Percentiles rank a stretch among this genome's conserved stretches.
phyloP scores from a whole-genome alignment of 2,888 invertebrate species.

The Euclidia mi region DNA sequence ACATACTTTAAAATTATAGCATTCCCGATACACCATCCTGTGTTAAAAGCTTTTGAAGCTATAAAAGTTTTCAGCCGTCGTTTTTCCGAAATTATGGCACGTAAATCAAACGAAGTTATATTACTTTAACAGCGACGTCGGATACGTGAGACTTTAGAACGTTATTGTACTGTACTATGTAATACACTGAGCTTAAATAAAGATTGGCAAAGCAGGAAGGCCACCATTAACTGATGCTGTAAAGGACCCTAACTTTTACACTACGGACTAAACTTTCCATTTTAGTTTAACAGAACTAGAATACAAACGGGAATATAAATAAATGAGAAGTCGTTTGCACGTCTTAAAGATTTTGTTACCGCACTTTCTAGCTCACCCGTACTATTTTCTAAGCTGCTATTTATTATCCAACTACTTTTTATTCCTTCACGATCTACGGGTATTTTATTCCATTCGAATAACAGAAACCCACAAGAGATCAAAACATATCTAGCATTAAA shows the following conservation, averaged over 20 bases:
- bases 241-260: neutral
- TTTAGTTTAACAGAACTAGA: neutral
- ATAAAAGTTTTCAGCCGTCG: slow-evolving; percentile 51
- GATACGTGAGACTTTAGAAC: slow-evolving; percentile 5
- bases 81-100: slow-evolving; percentile 53
- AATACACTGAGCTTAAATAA: neutral
- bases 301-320: slow-evolving; percentile 3
- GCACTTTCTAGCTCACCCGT: slow-evolving; percentile 1
- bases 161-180: neutral
- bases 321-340: slow-evolving; percentile 5
- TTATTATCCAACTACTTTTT: neutral
- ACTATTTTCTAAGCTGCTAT: neutral
- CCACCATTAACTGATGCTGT: neutral
- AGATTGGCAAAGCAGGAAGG: no score
- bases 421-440: neutral
- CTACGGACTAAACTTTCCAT: neutral
- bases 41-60: slow-evolving; percentile 55
- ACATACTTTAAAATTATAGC: slow-evolving; percentile 52
- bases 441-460: neutral
- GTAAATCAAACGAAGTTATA: slow-evolving; percentile 47
- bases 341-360: slow-evolving; percentile 6
- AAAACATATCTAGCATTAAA: slow-evolving; percentile 37
- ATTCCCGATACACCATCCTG: slow-evolving; percentile 48
- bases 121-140: slow-evolving; percentile 33
- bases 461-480: slow-evolving; percentile 27